Evolutionary conservation across 2,113 vertebrate genomes (phyloP), one percentile per base, ranked within the genome.

Genomic region (Theristicus caerulescens): DNA sequence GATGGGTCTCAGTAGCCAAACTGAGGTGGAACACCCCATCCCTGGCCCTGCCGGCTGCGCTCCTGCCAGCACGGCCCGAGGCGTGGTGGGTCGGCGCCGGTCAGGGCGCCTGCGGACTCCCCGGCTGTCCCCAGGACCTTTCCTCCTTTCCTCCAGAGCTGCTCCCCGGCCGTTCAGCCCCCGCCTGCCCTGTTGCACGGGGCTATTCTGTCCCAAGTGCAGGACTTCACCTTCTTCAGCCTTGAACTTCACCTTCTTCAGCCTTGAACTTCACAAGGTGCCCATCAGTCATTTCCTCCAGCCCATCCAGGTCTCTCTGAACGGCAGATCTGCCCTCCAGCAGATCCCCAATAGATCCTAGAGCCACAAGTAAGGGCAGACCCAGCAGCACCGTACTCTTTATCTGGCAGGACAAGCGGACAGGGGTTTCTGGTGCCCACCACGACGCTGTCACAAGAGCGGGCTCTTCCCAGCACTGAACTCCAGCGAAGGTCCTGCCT

Each of bases 11-110:
- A 29, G 22, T 34, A 4, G 22, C 40, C 40, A 11, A n/a, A 11
- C 1, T 22, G 46, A n/a, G 29, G 44, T 4, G 9, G 40, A 21
- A 22, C 36, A n/a, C 7, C 24, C 47, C 38, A 3, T 13, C 27
- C 44, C 18, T 3, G 7, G 25, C 12, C 2, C 18, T 42, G 38
- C 36, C 7, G 6, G 47, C 38, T 7, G 16, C 16, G 36, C 13
- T 52, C 22, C 27, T 27, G 47, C 77, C 49, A 7, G 49, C 1
- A 7, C 27, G 7, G 20, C 26, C 42, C 19, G 1, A 17, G 78
- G 9, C 1, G 32, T 3, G 38, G 38, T 10, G 6, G 3, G 22
- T 4, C 22, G 16, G 57, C 24, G 57, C 2, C 44, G 22, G 3
- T 20, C 9, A 4, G 34, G 51, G 16, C 32, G 8, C 19, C 6